Base-by-base conservation (phyloP, 53 echinoderm and acorn worm species). In the Paelopatides confundens region DNA sequence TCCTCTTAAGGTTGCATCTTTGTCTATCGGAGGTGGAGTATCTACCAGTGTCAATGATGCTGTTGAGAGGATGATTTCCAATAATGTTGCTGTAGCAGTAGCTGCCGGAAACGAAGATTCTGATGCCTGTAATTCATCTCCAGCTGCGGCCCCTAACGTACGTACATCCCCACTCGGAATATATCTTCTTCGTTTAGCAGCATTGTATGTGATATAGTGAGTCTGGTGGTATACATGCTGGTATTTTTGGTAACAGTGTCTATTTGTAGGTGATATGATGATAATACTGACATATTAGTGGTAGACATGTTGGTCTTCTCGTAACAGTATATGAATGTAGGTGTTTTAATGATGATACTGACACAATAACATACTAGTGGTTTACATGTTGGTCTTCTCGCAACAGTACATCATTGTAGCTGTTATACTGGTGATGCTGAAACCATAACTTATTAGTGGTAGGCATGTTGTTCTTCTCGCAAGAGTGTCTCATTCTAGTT, bases 81-180 rank as follows among this genome's bases (percentile, higher is more conserved):
- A 31, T 7, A 35, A 74, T 35, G 87, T 87, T 10, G 87, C 74
- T 10, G 87, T 87, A 0, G 74, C 74, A 48, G 74, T 71, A 4
- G 86, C 86, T 1, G 87, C 87, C 2, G 74, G 87, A 54, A 87
- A 87, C 62, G 74, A 74, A 12, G 63, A 87, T 51, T 3, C 36
- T 2, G 86, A 86, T 36, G 86, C 86, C 7, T 86, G 86, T 30
- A 71, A 46, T 18, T 71, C 71, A 49, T 86, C 86, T 36, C 86
- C 86, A 18, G 86, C 86, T 17, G 26, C 49, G n/a, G 51, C 71
- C 6, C 71, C 86, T 12, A 71, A 86, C 62, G 86, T 86, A 26
- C 69, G 86, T 86, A 63, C 8, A n/a, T 2, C 9, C 48, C 14
- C 14, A 48, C 48, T 48, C 14, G 14, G 48, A 48, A 48, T 48